A percentile compares a stretch with the other conserved stretches of the same genome.
Evolutionary conservation across 2,888 invertebrate species (phyloP).

Genomic region (Euproctis similis): DNA sequence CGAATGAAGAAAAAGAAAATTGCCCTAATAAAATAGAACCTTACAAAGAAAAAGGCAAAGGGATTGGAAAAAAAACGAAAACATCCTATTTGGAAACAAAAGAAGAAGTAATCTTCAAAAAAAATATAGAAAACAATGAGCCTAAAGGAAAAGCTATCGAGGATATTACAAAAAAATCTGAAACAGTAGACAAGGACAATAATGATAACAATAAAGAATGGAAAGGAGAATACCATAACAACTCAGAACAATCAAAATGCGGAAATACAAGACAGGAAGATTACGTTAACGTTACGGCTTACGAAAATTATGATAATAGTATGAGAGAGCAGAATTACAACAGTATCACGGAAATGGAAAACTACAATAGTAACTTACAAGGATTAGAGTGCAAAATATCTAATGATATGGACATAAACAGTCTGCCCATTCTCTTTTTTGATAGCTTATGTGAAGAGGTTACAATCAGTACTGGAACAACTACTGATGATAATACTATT

Average conservation of each 20-base stretch:
- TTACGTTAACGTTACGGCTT: slow-evolving; percentile 1
- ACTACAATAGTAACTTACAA: too few species aligned
- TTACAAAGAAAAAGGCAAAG: slow-evolving; percentile 8
- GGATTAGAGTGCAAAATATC: too few species aligned
- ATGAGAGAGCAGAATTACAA: too few species aligned
- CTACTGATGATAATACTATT: too few species aligned
- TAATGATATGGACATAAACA: too few species aligned
- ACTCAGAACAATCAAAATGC: slow-evolving; percentile 7
- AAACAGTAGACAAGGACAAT: slow-evolving; percentile 6
- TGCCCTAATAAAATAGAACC: slow-evolving; percentile 8
- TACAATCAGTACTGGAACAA: too few species aligned
- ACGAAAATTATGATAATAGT: not conserved
- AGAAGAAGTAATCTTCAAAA: slow-evolving; percentile 3
- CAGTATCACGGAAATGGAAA: too few species aligned
- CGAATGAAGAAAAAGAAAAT: slow-evolving; percentile 9
- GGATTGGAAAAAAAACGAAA: slow-evolving; percentile 10
- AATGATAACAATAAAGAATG: slow-evolving; percentile 6
- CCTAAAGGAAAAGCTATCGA: slow-evolving; percentile 3
- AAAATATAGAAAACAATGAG: slow-evolving; percentile 5
- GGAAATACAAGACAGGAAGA: slow-evolving; percentile 5
- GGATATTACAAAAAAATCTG: slow-evolving; percentile 1
- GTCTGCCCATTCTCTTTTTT: too few species aligned
- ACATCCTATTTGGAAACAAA: slow-evolving; percentile 5
- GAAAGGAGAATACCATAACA: slow-evolving; percentile 5
- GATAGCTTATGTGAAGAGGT: too few species aligned